Evolutionary conservation across 92 coral and sea anemone genomes (phyloP).

Genomic region (Parazoanthus atlanticus): DNA sequence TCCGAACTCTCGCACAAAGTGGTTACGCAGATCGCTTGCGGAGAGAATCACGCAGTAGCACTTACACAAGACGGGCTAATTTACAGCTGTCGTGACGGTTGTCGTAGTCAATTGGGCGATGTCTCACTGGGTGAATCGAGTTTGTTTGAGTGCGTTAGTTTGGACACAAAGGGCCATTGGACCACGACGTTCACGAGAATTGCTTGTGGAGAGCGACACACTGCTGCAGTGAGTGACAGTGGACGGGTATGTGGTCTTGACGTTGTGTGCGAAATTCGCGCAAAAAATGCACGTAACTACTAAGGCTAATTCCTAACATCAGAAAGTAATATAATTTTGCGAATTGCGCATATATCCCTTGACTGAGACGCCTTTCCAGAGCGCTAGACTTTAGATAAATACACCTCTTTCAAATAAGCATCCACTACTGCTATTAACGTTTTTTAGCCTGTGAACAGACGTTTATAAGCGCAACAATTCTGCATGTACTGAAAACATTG

Average conservation of each 20-base stretch:
- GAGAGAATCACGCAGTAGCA: not conserved
- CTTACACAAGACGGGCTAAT: constrained; percentile 33
- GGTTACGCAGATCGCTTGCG: constrained; percentile 31
- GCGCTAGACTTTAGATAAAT: no score
- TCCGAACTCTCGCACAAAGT: constrained; percentile 22
- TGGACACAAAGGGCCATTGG: not conserved
- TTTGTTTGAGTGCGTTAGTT: not conserved
- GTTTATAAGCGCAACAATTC: no score
- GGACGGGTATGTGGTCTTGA: constrained; percentile 1
- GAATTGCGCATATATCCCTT: no score
- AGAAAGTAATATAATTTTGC: not conserved
- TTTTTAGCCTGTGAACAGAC: no score
- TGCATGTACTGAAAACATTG: not conserved
- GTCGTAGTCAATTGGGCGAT: not conserved
- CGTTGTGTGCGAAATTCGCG: not conserved
- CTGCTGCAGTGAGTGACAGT: not conserved
- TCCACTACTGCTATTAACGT: no score
- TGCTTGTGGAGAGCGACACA: constrained; percentile 24
- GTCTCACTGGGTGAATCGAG: not conserved
- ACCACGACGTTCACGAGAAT: not conserved
- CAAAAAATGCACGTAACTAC: not conserved
- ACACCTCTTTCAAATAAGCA: no score
- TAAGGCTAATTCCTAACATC: not conserved
- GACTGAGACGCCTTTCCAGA: no score
- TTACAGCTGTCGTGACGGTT: not conserved